Evolutionary conservation across 2,888 invertebrate species (phyloP), one percentile per base, ranked within the genome.

Genomic region (Tuberolachnus salignus): DNA sequence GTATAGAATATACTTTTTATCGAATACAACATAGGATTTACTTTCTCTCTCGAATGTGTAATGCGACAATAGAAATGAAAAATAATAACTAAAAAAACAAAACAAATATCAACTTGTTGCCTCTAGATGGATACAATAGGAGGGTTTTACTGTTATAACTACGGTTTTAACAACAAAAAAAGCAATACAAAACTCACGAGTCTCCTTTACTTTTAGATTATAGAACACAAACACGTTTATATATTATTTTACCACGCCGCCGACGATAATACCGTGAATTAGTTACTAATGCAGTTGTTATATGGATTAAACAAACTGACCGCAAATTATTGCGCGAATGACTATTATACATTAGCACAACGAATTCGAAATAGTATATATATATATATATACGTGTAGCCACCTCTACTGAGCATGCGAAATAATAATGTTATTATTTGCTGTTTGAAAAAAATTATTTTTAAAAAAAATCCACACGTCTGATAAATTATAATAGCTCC

Each of bases 61-160:
- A 6, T 34, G 34, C 34, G 6, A 34, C 34, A 34, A 34, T 34
- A 3, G 6, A 34, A 34, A 34, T 34, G 6, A n/a, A n/a, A n/a
- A n/a, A n/a, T n/a, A n/a, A n/a, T n/a, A n/a, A n/a, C n/a, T 34
- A 34, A 34, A 34, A 34, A 34, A 34, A 34, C 3, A 34, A 34
- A 34, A n/a, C n/a, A 72, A 72, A 51, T 34, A 74, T 64, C 14
- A 8, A 6, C 13, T 64, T 72, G 49, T 74, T 44, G 51, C 64
- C n/a, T 6, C 44, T 64, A 73, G 1, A 72, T 9, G 13, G 23
- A 13, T 61, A 14, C 13, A 14, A 3, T 34, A 3, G 34, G 78
- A 61, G 78, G 69, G 59, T 78, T 67, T 49, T 69, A 69, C 69
- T 69, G 61, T 67, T 61, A 51, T 57, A 59, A 63, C 42, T 51